Conservation (phyloP, 1,140 invertebrate species). For the Euwallacea fornicatus region DNA sequence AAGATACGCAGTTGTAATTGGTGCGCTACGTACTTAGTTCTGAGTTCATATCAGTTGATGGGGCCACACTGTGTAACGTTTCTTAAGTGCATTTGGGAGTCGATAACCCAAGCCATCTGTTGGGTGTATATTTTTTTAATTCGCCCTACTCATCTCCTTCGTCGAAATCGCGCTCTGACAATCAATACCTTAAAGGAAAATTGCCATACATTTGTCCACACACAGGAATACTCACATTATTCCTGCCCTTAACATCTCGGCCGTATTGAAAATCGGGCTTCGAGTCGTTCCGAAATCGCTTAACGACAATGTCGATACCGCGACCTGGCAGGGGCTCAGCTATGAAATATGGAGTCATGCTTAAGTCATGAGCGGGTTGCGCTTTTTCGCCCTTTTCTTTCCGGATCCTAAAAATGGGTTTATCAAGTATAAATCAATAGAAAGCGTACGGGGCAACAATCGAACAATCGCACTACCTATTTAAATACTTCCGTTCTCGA, state of each 20-base stretch:
- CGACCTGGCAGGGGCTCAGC: constrained; percentile 38
- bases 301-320: constrained; percentile 40
- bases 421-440: not conserved
- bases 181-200: no score
- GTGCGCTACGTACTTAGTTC: no score
- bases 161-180: no score
- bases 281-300: constrained; percentile 3
- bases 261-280: constrained; percentile 7
- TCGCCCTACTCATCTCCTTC: no score
- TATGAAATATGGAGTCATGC: constrained; percentile 48
- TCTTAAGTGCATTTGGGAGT: no score
- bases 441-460: not conserved
- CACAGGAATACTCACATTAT: constrained; percentile 13
- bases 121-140: no score
- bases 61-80: no score
- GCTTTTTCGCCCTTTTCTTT: constrained; percentile 35
- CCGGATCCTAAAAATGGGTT: constrained; percentile 28
- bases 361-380: constrained; percentile 45
- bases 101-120: no score
- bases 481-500: constrained; percentile 45
- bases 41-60: no score
- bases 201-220: not conserved
- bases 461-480: constrained; percentile 23
- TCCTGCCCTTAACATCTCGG: not conserved
- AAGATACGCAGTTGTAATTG: not conserved